A percentile compares a stretch with the other conserved stretches of the same genome.
These are phyloP conservation scores for Melanotaenia nigrans DNA, from an alignment of 2,797 vertebrate species.

Conservation along the genomic window DNA sequence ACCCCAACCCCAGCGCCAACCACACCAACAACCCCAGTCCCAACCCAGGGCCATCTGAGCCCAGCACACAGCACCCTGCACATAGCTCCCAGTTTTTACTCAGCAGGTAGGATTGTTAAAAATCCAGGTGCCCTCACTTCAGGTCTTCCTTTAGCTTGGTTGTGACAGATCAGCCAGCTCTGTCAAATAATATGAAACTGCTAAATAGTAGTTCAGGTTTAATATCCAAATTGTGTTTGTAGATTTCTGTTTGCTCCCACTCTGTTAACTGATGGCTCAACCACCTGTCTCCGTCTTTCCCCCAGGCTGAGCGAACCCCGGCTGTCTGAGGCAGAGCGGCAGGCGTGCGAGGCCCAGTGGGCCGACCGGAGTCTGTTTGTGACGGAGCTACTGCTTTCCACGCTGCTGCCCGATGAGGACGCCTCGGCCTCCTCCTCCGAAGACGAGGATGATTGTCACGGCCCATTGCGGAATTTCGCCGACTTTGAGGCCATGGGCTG, in stretches of 20 bases:
- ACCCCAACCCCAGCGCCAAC: conserved; percentile 80
- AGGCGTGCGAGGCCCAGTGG: conserved; percentile 93
- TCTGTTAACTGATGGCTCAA: background rate
- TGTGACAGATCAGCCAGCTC: too few species aligned
- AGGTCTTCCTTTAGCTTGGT: background rate
- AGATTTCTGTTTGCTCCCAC: background rate
- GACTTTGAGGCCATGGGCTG: conserved; percentile 99
- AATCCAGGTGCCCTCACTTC: background rate
- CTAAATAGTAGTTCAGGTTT: background rate
- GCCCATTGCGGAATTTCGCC: conserved; percentile 88
- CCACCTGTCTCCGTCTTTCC: background rate
- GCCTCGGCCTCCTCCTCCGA: conserved; percentile 82
- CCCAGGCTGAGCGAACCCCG: conserved; percentile 95
- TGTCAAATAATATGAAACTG: background rate
- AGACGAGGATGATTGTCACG: conserved; percentile 88
- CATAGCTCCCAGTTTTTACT: conserved; percentile 97
- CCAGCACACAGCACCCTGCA: conserved; percentile 85
- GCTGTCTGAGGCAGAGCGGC: conserved; percentile 94
- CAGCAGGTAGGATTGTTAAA: conserved; percentile 75
- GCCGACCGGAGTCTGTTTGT: conserved; percentile 97
- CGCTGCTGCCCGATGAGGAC: conserved; percentile 93
- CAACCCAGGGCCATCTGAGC: conserved; percentile 89
- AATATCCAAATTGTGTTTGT: background rate
- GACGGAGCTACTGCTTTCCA: conserved; percentile 97
- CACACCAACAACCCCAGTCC: conserved; percentile 88